These are phyloP conservation scores for Aplysina aerophoba DNA, from an alignment of 37 sponge, comb jelly and placozoan species.

Conservation along the genomic window DNA sequence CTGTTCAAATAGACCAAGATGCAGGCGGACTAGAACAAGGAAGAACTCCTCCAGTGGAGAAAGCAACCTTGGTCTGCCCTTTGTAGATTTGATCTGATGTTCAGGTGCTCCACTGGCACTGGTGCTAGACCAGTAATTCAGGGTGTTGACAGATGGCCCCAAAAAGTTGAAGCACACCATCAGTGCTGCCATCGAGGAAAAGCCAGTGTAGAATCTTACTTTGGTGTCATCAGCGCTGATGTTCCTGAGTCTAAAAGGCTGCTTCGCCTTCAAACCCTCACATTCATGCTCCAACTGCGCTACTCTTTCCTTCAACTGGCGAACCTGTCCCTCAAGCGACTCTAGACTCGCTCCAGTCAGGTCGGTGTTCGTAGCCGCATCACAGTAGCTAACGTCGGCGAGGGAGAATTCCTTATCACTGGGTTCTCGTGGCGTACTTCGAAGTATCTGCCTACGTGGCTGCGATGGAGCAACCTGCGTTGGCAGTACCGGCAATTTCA, in stretches of 20 bases:
- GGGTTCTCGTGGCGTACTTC: neutral
- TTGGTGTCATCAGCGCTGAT: slow-evolving; percentile 43
- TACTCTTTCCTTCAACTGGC: neutral
- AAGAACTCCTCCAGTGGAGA: slow-evolving; percentile 52
- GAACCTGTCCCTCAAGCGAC: neutral
- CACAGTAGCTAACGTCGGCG: neutral
- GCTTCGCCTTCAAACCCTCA: neutral
- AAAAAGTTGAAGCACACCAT: slow-evolving; percentile 37
- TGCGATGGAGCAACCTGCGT: slow-evolving; percentile 20
- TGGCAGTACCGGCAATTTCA: slow-evolving; percentile 36
- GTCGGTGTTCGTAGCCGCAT: neutral
- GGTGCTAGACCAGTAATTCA: slow-evolving; percentile 40
- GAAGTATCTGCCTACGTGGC: slow-evolving; percentile 13
- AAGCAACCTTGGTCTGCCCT: slow-evolving; percentile 21
- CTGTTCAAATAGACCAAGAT: slow-evolving; percentile 35
- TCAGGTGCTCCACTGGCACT: neutral
- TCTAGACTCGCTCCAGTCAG: slow-evolving; percentile 8
- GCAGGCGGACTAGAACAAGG: slow-evolving; percentile 29
- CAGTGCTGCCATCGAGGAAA: slow-evolving; percentile 31
- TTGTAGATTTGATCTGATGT: neutral
- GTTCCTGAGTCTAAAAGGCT: slow-evolving; percentile 9
- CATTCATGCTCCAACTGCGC: neutral
- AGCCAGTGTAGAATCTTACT: slow-evolving; percentile 58
- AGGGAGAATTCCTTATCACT: neutral
- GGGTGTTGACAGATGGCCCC: slow-evolving; percentile 36